phyloP scores from a whole-genome alignment of 2,797 vertebrate genomes.

The Margarornis squamiger region DNA sequence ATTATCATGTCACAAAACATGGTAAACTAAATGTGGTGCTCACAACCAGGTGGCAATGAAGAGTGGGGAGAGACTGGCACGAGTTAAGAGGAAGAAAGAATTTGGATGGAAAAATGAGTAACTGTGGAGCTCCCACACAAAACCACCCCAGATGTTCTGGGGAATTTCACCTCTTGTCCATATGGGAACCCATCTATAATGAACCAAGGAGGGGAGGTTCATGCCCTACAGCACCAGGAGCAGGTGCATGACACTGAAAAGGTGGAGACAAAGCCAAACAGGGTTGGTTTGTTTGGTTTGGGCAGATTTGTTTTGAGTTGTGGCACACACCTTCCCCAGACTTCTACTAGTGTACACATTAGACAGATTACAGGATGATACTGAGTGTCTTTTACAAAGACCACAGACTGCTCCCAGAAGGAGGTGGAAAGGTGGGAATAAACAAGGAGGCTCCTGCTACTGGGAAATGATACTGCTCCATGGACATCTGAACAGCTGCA shows the following conservation, averaged over 20 bases:
- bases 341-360: not conserved
- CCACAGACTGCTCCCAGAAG: not conserved
- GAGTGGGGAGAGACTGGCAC: slow-evolving; percentile 4
- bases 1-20: not conserved
- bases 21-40: not conserved
- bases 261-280: not conserved
- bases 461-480: not conserved
- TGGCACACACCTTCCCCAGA: not conserved
- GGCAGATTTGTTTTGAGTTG: not conserved
- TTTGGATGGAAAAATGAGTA: not conserved
- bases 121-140: not conserved
- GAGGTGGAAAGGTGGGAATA: not conserved
- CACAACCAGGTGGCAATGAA: not conserved
- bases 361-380: not conserved
- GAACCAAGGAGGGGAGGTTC: not conserved
- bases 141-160: not conserved
- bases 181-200: not conserved
- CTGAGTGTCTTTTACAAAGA: not conserved
- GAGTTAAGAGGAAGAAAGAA: not conserved
- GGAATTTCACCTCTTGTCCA: not conserved
- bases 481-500: accelerated
- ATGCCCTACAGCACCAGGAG: not conserved
- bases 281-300: not conserved
- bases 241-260: not conserved
- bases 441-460: not conserved